These are phyloP conservation scores for Schizopygopsis malacanthus DNA, from an alignment of 2,797 vertebrate genomes.

Conservation along the genomic window DNA sequence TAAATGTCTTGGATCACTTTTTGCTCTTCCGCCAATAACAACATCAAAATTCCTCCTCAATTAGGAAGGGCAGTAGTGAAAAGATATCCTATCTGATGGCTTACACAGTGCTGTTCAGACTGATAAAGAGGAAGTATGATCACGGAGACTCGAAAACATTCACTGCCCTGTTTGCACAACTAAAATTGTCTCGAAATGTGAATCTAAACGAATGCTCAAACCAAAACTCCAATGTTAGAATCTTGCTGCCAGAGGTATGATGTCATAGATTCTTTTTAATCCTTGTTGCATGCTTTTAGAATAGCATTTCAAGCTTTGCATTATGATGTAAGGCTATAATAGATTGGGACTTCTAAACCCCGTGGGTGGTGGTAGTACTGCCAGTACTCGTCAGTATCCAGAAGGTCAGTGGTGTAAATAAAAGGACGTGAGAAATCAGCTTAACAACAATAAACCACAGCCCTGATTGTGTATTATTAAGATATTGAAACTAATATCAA, in stretches of 20 bases:
- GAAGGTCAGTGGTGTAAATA: slow-evolving; percentile 16
- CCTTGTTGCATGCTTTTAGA: neutral
- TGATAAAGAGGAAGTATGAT: slow-evolving; percentile 32
- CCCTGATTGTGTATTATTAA: neutral
- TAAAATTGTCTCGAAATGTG: neutral
- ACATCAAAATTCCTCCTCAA: slow-evolving; percentile 5
- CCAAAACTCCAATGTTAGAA: neutral
- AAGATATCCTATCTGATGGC: slow-evolving; percentile 29
- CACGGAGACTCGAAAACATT: neutral
- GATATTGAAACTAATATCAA: slow-evolving; percentile 2
- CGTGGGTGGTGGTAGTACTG: neutral
- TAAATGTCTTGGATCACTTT: neutral
- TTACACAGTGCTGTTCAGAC: neutral
- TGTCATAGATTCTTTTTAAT: slow-evolving; percentile 23
- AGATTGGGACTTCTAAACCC: slow-evolving; percentile 15
- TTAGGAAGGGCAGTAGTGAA: neutral
- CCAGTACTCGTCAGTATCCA: neutral
- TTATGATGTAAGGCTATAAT: slow-evolving; percentile 25
- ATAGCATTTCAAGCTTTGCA: slow-evolving; percentile 28
- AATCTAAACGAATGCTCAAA: neutral
- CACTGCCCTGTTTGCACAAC: neutral
- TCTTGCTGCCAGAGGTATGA: neutral
- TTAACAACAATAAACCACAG: neutral
- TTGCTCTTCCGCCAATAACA: neutral
- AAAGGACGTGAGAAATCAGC: slow-evolving; percentile 3